Evolutionary conservation across 1,140 invertebrate genomes (phyloP).

Genomic region (Bombus soroeensis): DNA sequence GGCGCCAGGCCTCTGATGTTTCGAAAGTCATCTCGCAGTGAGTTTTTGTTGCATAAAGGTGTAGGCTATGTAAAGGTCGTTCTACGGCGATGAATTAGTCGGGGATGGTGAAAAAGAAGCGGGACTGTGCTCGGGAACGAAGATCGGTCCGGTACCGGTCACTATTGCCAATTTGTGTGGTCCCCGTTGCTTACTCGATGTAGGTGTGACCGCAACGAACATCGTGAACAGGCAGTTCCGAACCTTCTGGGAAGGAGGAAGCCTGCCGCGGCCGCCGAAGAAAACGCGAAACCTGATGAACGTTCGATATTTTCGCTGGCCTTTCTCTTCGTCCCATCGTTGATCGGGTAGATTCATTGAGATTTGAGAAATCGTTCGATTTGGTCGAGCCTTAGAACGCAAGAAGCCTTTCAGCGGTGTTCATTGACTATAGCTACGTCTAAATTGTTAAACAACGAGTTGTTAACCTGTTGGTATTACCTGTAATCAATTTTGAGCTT

Average conservation of each 20-base stretch:
- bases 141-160: slow-evolving; percentile 25
- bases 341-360: background rate
- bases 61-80: slow-evolving; percentile 76
- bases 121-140: slow-evolving; percentile 28
- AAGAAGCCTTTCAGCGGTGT: too few species aligned
- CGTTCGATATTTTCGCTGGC: slow-evolving; percentile 45
- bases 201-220: slow-evolving; percentile 76
- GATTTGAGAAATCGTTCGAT: background rate
- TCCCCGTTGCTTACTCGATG: slow-evolving; percentile 61
- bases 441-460: too few species aligned
- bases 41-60: slow-evolving; percentile 73
- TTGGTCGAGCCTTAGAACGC: too few species aligned
- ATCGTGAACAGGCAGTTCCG: slow-evolving; percentile 73
- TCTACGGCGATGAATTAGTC: slow-evolving; percentile 48
- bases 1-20: slow-evolving; percentile 76
- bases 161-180: slow-evolving; percentile 67
- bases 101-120: slow-evolving; percentile 16
- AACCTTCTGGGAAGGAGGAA: slow-evolving; percentile 73
- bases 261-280: slow-evolving; percentile 51
- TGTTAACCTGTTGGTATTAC: too few species aligned
- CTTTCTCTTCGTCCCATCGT: background rate
- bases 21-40: slow-evolving; percentile 68
- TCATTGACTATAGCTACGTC: too few species aligned
- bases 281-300: slow-evolving; percentile 65
- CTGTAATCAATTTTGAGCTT: too few species aligned